These are phyloP conservation scores for Eriocheir sinensis DNA, from an alignment of 1,140 invertebrate species.

Conservation along the genomic window DNA sequence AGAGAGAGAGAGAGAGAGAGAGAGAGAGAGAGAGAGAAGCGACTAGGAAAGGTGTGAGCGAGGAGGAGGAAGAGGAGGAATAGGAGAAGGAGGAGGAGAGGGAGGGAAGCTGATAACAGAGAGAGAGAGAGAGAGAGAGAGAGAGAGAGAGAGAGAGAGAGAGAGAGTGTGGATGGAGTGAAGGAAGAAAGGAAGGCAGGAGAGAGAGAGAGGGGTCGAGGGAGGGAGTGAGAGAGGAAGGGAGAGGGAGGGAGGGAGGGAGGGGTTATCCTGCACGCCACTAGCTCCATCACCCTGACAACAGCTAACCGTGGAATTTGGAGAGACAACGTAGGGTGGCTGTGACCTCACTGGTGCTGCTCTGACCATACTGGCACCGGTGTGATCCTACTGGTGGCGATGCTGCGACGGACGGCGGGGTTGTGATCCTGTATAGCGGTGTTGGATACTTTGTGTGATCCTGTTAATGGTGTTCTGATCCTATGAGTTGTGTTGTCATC, in stretches of 20 bases:
- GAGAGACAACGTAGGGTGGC: conserved; percentile 33
- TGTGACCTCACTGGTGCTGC: conserved; percentile 29
- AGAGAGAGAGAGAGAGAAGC: not conserved
- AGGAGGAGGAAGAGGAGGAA: not conserved
- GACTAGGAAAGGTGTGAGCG: not conserved
- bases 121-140: not conserved
- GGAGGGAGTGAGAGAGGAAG: not conserved
- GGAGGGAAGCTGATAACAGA: not conserved
- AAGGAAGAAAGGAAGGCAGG: not conserved
- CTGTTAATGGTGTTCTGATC: too few relatives aligned
- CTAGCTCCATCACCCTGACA: conserved; percentile 23
- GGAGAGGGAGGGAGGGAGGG: not conserved
- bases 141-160: not conserved
- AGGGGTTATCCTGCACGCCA: not conserved
- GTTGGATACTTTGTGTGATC: too few relatives aligned
- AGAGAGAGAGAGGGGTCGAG: not conserved
- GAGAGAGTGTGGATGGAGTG: not conserved
- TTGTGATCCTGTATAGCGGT: not conserved
- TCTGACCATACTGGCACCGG: not conserved
- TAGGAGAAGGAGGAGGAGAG: not conserved
- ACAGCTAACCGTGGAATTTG: conserved; percentile 31
- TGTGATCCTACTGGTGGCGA: too few relatives aligned
- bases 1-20: not conserved
- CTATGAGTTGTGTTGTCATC: too few relatives aligned
- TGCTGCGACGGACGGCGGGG: too few relatives aligned